phyloP scores from a whole-genome alignment of 2,113 vertebrate genomes.

The Limanda limanda region DNA sequence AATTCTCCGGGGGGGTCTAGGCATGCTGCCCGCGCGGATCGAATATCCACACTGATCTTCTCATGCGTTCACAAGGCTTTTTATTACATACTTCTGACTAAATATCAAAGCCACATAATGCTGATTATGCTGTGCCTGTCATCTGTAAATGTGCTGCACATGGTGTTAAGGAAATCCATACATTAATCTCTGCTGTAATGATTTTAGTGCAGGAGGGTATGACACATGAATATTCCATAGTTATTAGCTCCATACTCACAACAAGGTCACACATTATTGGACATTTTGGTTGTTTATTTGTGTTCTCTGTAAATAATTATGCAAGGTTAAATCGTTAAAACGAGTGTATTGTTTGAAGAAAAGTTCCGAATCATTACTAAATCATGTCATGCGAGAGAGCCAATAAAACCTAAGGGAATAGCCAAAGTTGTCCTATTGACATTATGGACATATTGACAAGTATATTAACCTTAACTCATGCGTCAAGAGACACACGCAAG shows the following conservation, averaged over 20 bases:
- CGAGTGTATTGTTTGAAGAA: too few species aligned
- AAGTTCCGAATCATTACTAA: too few species aligned
- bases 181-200: conserved; percentile 60
- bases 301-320: conserved; percentile 23
- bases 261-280: conserved; percentile 49
- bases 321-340: background rate
- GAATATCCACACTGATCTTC: conserved; percentile 61
- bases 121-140: conserved; percentile 68
- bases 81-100: conserved; percentile 59
- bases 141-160: conserved; percentile 62
- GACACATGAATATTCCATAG: conserved; percentile 64
- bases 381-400: background rate
- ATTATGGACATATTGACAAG: background rate
- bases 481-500: background rate
- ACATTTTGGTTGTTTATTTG: conserved; percentile 53
- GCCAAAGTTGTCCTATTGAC: background rate
- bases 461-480: background rate
- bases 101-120: conserved; percentile 71
- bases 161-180: conserved; percentile 58
- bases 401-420: background rate
- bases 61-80: conserved; percentile 48
- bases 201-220: conserved; percentile 46
- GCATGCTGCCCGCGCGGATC: conserved; percentile 64
- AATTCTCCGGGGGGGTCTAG: conserved; percentile 54
- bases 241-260: conserved; percentile 29